Evolutionary conservation across 2,888 invertebrate species (phyloP), one percentile per base, ranked within the genome.

Genomic region (Melanchra persicariae): DNA sequence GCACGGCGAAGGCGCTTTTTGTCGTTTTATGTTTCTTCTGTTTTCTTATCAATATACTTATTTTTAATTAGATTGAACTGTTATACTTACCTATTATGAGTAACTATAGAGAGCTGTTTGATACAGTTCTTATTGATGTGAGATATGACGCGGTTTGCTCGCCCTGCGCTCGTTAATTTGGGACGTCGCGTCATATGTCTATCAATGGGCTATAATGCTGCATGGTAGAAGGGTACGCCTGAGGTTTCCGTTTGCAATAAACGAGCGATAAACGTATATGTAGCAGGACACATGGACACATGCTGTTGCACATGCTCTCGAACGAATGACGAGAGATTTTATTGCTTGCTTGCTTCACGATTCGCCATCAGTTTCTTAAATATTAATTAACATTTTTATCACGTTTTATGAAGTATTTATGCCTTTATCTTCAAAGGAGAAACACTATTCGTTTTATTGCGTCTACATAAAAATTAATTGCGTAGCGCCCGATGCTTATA

Each of bases 211-310:
- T 87, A 87, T 91, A 90, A 92, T 87, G 83, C 86, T 82, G 87
- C 77, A 85, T 83, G 86, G 85, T 82, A 83, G 88, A 85, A 87
- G 86, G 88, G 90, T 88, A 87, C 88, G 86, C 82, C 82, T 80
- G 87, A 90, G 90, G 91, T 92, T 93, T 94, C 94, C 94, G 94
- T 92, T 94, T 85, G 93, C 92, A 94, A 94, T 94, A 94, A 94
- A 92, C 91, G 88, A 78, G 83, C 88, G 91, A 91, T 88, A 91
- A 87, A 90, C 87, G 87, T 87, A 89, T 69, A 72, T 79, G 82
- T 83, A 85, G 82, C 82, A 74, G 78, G 84, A 87, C 87, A 87
- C 84, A 87, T 87, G 78, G 84, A 87, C 87, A 87, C 84, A 87
- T 87, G 85, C 81, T 81, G 81, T 69, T 85, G 87, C 90, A 90